These are phyloP conservation scores for Dendroctonus ponderosae DNA, from an alignment of 1,140 invertebrate species.

Conservation along the genomic window DNA sequence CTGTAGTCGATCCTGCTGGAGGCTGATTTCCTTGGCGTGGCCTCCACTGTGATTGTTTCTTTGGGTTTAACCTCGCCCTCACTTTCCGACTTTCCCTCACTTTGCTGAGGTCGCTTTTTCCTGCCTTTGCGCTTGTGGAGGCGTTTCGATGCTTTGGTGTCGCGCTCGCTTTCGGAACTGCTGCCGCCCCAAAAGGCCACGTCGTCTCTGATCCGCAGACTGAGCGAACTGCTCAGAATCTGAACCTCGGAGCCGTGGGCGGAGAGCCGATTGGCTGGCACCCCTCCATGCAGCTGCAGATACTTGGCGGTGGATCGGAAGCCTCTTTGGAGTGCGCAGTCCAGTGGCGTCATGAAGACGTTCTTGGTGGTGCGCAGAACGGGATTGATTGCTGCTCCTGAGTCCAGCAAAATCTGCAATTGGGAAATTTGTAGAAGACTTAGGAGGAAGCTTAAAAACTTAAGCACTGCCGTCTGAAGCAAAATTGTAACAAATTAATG, in stretches of 20 bases:
- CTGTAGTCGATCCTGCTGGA: slow-evolving; percentile 40
- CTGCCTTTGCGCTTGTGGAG: slow-evolving; percentile 37
- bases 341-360: slow-evolving; percentile 81
- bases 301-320: slow-evolving; percentile 89
- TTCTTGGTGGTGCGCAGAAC: slow-evolving; percentile 81
- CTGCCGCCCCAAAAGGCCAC: slow-evolving; percentile 43
- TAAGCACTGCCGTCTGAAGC: no score
- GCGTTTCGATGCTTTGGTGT: slow-evolving; percentile 31
- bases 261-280: slow-evolving; percentile 68
- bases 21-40: slow-evolving; percentile 20
- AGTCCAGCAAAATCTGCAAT: slow-evolving; percentile 70
- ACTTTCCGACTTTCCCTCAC: slow-evolving; percentile 37
- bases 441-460: no score
- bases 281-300: slow-evolving; percentile 85
- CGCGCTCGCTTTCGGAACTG: slow-evolving; percentile 42
- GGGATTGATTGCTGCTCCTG: slow-evolving; percentile 77
- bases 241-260: slow-evolving; percentile 13
- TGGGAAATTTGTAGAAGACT: background rate
- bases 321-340: slow-evolving; percentile 83
- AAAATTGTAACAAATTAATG: no score
- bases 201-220: slow-evolving; percentile 45
- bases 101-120: slow-evolving; percentile 35
- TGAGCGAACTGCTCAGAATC: slow-evolving; percentile 33
- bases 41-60: slow-evolving; percentile 22
- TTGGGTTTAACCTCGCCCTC: slow-evolving; percentile 29